phyloP scores from a whole-genome alignment of 2,113 vertebrate genomes.

The Anolis carolinensis region DNA sequence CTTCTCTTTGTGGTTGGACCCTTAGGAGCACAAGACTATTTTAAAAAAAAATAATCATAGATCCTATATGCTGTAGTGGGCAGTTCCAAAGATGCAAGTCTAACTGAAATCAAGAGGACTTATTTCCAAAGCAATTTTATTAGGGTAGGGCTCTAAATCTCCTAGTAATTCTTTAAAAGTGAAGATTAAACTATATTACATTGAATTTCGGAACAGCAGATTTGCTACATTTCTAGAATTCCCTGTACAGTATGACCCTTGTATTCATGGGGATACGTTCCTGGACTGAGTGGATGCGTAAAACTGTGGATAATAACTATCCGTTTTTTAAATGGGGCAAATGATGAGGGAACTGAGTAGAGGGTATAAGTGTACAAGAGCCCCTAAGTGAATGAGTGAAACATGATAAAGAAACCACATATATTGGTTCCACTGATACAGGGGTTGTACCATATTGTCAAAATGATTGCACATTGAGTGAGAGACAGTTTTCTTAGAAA shows the following conservation, averaged over 20 bases:
- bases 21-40: not conserved
- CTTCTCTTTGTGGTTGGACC: not conserved
- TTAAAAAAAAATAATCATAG: not conserved
- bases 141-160: not conserved
- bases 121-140: not conserved
- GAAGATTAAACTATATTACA: not conserved
- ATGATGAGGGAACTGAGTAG: too few species aligned
- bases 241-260: not conserved
- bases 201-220: not conserved
- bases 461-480: conserved; percentile 28
- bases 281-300: too few species aligned
- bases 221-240: not conserved
- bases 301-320: too few species aligned
- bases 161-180: not conserved
- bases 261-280: too few species aligned
- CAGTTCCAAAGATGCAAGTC: not conserved
- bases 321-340: too few species aligned
- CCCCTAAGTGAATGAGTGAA: too few species aligned
- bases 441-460: not conserved
- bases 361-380: too few species aligned
- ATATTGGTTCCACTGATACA: too few species aligned
- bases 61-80: not conserved
- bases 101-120: not conserved
- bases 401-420: too few species aligned
- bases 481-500: conserved; percentile 25